These are phyloP conservation scores for Odontesthes bonariensis DNA, from an alignment of 2,113 vertebrate species.

Conservation along the genomic window DNA sequence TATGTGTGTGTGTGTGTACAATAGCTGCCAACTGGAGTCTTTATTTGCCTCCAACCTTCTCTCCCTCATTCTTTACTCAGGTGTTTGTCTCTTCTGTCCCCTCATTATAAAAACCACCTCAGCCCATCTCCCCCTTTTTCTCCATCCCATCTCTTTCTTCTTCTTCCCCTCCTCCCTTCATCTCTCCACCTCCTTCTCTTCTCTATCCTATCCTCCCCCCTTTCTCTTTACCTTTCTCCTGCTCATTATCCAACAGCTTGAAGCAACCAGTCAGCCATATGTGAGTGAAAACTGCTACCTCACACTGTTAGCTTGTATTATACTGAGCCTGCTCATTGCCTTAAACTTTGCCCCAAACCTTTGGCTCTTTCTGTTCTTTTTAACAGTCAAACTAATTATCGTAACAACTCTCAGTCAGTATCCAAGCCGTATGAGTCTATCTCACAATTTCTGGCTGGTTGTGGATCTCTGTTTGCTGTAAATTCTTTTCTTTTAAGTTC, in stretches of 20 bases:
- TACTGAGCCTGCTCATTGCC: constrained; percentile 67
- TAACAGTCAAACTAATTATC: constrained; percentile 77
- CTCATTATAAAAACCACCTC: constrained; percentile 72
- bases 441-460: constrained; percentile 46
- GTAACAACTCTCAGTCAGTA: constrained; percentile 57
- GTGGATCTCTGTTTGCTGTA: constrained; percentile 48
- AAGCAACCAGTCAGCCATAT: constrained; percentile 81
- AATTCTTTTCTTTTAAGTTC: constrained; percentile 43
- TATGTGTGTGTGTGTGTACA: constrained; percentile 40
- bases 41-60: constrained; percentile 75
- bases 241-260: constrained; percentile 82
- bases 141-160: constrained; percentile 21
- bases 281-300: constrained; percentile 76
- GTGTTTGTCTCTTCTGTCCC: constrained; percentile 77
- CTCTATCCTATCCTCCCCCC: background rate
- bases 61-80: constrained; percentile 59
- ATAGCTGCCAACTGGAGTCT: constrained; percentile 73
- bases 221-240: constrained; percentile 58
- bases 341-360: constrained; percentile 79
- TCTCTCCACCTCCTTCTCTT: constrained; percentile 23
- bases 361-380: constrained; percentile 75
- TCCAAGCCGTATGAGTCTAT: constrained; percentile 57
- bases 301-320: constrained; percentile 74
- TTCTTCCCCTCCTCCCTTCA: constrained; percentile 7
- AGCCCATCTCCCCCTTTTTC: constrained; percentile 13